Percentiles rank a stretch among this genome's conserved stretches.
These are phyloP conservation scores for Paraescarpia echinospica DNA, from an alignment of 1,140 invertebrate genomes.

Conservation along the genomic window DNA sequence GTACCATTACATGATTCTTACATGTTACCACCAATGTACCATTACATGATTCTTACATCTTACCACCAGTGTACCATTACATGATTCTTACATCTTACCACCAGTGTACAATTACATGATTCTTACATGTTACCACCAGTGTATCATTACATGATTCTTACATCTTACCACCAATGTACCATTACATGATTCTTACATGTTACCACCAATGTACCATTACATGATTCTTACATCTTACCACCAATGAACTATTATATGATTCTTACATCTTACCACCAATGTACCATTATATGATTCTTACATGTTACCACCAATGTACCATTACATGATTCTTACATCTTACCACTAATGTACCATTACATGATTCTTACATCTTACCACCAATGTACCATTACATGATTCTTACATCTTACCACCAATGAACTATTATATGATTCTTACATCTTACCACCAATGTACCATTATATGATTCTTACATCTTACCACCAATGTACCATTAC, in stretches of 20 bases:
- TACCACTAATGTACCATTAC: no score
- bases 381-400: slow-evolving; percentile 41
- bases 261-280: slow-evolving; percentile 51
- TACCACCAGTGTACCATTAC: slow-evolving; percentile 56
- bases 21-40: slow-evolving; percentile 17
- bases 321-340: slow-evolving; percentile 23
- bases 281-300: slow-evolving; percentile 8
- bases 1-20: background rate
- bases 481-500: slow-evolving; percentile 12
- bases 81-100: slow-evolving; percentile 58
- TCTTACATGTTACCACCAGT: slow-evolving; percentile 6
- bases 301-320: slow-evolving; percentile 10
- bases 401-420: slow-evolving; percentile 52
- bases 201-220: slow-evolving; percentile 37
- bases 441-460: slow-evolving; percentile 43
- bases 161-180: no score
- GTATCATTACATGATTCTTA: slow-evolving; percentile 20
- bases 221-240: slow-evolving; percentile 51
- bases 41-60: slow-evolving; percentile 51
- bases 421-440: slow-evolving; percentile 60
- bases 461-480: slow-evolving; percentile 9
- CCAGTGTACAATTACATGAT: slow-evolving; percentile 25
- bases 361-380: background rate
- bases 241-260: slow-evolving; percentile 59
- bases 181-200: background rate